phyloP scores from a whole-genome alignment of 2,113 vertebrate species.

The Lagopus leucura region DNA sequence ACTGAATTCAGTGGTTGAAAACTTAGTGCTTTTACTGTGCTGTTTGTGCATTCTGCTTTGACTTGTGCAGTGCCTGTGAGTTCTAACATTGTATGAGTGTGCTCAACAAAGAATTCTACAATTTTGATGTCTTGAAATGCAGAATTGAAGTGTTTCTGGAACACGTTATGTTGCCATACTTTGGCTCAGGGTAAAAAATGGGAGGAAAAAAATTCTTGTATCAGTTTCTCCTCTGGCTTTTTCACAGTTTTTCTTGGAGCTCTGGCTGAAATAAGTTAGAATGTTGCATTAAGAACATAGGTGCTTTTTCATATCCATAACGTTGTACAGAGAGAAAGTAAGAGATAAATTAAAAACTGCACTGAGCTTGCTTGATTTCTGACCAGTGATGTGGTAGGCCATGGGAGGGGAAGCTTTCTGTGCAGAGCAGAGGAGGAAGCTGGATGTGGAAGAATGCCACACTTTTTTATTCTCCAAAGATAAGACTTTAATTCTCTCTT shows the following conservation, averaged over 20 bases:
- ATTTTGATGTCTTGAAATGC: neutral
- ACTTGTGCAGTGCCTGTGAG: neutral
- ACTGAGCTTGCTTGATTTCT: neutral
- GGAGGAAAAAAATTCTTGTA: neutral
- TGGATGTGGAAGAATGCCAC: neutral
- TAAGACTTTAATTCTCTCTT: neutral
- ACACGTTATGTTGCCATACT: neutral
- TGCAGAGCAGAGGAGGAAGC: neutral
- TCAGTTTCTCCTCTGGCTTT: neutral
- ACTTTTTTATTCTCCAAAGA: neutral
- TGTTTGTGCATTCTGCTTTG: neutral
- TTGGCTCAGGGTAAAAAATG: neutral
- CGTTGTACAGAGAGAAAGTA: neutral
- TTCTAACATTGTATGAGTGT: neutral
- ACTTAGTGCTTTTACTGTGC: neutral
- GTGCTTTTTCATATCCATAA: neutral
- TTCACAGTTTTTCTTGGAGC: neutral
- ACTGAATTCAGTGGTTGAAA: neutral
- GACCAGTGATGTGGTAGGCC: neutral
- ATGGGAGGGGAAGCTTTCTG: fast-evolving
- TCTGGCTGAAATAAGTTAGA: neutral
- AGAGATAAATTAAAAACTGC: neutral
- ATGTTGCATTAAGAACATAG: neutral
- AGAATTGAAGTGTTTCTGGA: neutral
- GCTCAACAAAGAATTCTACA: neutral